A percentile compares a stretch with the other conserved stretches of the same genome.
phyloP scores from a whole-genome alignment of 2,888 invertebrate species.

The Seladonia tumulorum region DNA sequence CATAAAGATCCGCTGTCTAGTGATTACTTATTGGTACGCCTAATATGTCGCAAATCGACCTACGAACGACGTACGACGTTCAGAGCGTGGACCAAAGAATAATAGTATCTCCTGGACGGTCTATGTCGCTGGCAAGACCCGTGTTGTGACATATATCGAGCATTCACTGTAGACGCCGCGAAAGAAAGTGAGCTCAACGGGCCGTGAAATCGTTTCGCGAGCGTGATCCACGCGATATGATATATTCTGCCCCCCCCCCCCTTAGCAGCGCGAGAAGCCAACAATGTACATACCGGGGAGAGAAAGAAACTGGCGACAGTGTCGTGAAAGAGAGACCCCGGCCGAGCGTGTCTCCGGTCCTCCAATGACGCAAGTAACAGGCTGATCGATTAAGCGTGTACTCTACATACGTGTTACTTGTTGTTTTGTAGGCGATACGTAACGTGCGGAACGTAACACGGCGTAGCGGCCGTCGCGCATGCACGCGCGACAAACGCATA shows the following conservation, averaged over 20 bases:
- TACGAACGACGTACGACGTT: too few species aligned
- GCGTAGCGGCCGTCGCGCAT: neutral
- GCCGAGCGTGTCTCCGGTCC: constrained; percentile 32
- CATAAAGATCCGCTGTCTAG: too few species aligned
- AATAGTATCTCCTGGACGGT: too few species aligned
- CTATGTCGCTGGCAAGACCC: too few species aligned
- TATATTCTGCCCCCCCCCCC: neutral
- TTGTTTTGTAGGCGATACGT: constrained; percentile 44
- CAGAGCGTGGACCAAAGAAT: too few species aligned
- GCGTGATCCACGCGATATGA: neutral
- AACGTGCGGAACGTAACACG: constrained; percentile 27
- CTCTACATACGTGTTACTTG: constrained; percentile 41
- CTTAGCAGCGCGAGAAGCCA: neutral
- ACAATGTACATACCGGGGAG: neutral
- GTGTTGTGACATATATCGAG: too few species aligned
- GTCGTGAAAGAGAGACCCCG: neutral
- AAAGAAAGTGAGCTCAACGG: neutral
- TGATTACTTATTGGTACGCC: too few species aligned
- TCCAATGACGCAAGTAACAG: constrained; percentile 43
- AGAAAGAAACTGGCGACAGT: constrained; percentile 15
- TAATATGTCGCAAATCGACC: too few species aligned
- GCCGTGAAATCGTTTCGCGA: neutral
- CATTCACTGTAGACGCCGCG: neutral
- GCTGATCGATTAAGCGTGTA: constrained; percentile 53
- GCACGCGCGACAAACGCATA: neutral